Percentiles rank a stretch among this genome's conserved stretches.
phyloP scores from a whole-genome alignment of 2,888 invertebrate species.

The Abrostola tripartita region DNA sequence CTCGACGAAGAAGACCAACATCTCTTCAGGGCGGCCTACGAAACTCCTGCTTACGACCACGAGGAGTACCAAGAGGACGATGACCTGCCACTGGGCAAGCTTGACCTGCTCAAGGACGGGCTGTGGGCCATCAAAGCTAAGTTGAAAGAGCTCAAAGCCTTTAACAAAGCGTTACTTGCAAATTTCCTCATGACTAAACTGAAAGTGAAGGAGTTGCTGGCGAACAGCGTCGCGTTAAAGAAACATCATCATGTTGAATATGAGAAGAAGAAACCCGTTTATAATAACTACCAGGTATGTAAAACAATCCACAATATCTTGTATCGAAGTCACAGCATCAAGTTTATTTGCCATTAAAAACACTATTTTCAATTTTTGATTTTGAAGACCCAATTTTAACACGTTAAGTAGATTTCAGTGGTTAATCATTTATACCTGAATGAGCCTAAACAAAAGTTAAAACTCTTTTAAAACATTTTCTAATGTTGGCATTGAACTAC shows the following conservation, averaged over 20 bases:
- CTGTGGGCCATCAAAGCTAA: constrained; percentile 81
- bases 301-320: neutral
- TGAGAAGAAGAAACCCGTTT: constrained; percentile 71
- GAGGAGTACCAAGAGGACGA: constrained; percentile 71
- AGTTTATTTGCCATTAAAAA: too few relatives aligned
- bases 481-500: constrained; percentile 45
- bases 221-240: constrained; percentile 65
- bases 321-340: too few relatives aligned
- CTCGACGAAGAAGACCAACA: constrained; percentile 79
- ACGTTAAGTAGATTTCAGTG: too few relatives aligned
- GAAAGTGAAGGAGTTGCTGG: constrained; percentile 76
- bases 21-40: constrained; percentile 80
- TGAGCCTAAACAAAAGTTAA: neutral
- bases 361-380: neutral
- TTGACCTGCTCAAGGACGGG: constrained; percentile 80
- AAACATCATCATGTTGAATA: constrained; percentile 68
- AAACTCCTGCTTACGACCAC: constrained; percentile 75
- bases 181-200: constrained; percentile 78
- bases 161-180: constrained; percentile 79
- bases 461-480: constrained; percentile 6
- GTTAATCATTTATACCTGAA: too few relatives aligned
- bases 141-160: constrained; percentile 77
- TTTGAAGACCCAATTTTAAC: neutral
- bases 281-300: constrained; percentile 69
- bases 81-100: constrained; percentile 69